phyloP scores from a whole-genome alignment of 30 jellyfish, hydroid and myxozoan genomes.

The Turritopsis rubra region DNA sequence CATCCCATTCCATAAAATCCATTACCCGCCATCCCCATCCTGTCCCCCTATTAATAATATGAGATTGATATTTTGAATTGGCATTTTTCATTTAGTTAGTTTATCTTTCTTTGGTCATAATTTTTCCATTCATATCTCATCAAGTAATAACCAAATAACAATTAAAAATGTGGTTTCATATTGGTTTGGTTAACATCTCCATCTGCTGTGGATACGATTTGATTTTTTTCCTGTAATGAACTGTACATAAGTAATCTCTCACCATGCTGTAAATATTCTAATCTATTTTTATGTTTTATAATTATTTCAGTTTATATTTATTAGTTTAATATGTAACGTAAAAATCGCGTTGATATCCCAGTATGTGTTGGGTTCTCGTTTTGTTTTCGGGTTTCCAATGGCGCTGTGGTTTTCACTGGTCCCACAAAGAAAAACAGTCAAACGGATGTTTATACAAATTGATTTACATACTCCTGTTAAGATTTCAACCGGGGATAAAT shows the following conservation, averaged over 20 bases:
- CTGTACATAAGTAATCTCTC: neutral
- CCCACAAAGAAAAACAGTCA: too few species aligned
- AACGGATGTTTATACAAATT: too few species aligned
- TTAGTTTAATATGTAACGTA: neutral
- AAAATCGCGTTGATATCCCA: neutral
- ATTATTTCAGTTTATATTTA: too few species aligned
- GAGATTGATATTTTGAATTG: neutral
- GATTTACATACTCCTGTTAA: too few species aligned
- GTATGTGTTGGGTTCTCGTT: too few species aligned
- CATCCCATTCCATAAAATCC: neutral
- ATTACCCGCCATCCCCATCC: neutral
- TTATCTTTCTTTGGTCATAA: neutral
- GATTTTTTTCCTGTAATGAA: neutral
- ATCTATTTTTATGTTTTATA: too few species aligned
- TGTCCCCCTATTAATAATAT: neutral
- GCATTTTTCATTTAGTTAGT: neutral
- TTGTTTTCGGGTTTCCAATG: too few species aligned
- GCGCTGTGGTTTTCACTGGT: too few species aligned
- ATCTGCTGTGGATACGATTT: neutral
- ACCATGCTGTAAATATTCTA: neutral
- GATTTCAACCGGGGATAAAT: too few species aligned
- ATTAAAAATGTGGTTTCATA: too few species aligned
- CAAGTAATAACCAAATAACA: too few species aligned
- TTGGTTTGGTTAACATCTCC: too few species aligned
- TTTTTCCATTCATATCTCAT: neutral